Conservation (phyloP, 2,797 vertebrate genomes). For the Clarias pachynema region DNA sequence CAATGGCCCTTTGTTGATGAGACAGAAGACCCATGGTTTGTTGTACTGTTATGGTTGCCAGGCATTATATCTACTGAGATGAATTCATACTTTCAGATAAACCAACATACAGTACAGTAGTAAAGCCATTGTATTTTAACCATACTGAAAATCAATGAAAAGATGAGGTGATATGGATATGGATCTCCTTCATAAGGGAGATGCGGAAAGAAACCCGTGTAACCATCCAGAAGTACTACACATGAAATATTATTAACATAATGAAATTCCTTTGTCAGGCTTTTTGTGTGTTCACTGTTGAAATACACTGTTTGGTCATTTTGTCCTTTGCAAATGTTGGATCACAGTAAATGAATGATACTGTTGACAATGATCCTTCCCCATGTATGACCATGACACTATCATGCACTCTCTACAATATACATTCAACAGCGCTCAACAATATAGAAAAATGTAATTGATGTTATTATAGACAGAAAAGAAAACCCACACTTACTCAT, state of each 20-base stretch:
- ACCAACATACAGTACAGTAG: neutral
- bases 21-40: neutral
- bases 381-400: neutral
- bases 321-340: neutral
- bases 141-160: neutral
- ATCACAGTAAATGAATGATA: neutral
- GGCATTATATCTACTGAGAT: neutral
- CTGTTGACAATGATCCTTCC: neutral
- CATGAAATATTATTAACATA: neutral
- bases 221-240: too few species aligned
- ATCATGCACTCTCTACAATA: neutral
- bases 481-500: neutral
- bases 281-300: neutral
- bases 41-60: neutral
- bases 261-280: neutral
- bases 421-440: slow-evolving; percentile 1
- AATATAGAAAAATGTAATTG: neutral
- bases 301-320: neutral
- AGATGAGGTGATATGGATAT: neutral
- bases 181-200: neutral
- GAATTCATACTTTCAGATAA: neutral
- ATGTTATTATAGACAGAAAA: neutral
- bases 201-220: neutral
- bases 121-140: neutral
- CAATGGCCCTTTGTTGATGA: neutral